A percentile compares a stretch with the other conserved stretches of the same genome.
Evolutionary conservation across 2,797 vertebrate species (phyloP).

Genomic region (Onychomys leucogaster): DNA sequence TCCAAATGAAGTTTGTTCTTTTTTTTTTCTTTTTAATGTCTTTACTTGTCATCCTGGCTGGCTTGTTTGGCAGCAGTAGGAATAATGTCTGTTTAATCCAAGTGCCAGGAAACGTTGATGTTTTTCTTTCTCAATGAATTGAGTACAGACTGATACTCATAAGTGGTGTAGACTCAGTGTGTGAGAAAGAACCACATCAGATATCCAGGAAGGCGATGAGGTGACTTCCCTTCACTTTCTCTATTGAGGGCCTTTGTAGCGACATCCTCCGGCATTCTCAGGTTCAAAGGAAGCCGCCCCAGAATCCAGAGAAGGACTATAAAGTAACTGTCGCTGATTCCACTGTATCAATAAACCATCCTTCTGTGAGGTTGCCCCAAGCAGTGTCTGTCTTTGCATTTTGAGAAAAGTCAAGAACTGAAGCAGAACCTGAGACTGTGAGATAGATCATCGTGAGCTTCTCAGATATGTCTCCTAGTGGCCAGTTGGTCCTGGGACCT

Average conservation of each 20-base stretch:
- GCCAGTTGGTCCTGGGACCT: background rate
- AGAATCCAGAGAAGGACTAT: background rate
- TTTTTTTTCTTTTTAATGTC: background rate
- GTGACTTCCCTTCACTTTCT: background rate
- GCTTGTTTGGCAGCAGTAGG: background rate
- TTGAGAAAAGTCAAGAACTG: background rate
- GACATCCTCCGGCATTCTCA: background rate
- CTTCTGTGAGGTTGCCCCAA: background rate
- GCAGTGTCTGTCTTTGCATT: background rate
- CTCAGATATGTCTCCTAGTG: background rate
- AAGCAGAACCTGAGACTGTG: background rate
- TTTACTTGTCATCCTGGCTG: background rate
- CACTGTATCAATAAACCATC: background rate
- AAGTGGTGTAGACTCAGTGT: background rate
- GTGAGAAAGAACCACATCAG: background rate
- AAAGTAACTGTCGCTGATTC: background rate
- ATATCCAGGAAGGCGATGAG: background rate
- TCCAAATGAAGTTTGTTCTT: background rate
- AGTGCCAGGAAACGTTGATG: background rate
- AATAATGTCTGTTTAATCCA: background rate
- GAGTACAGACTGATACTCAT: background rate
- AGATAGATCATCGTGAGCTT: background rate
- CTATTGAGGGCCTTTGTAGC: background rate
- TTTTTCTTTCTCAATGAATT: background rate
- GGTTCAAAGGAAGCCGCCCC: background rate